Evolutionary conservation across 2,113 vertebrate genomes (phyloP).

Genomic region (Corythornis cristatus): DNA sequence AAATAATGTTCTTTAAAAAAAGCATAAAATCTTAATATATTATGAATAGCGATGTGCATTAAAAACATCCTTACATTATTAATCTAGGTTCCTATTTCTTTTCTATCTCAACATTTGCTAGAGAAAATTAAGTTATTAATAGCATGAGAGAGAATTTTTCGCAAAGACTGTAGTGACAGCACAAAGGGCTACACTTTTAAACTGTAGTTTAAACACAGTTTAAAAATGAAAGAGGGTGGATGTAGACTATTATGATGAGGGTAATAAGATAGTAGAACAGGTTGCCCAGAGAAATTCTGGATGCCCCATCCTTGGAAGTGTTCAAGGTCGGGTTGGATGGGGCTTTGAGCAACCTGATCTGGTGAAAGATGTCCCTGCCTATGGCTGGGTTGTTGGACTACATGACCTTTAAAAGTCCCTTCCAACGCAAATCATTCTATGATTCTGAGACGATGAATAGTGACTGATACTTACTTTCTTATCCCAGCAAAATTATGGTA

Average conservation of each 20-base stretch:
- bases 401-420: not conserved
- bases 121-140: not conserved
- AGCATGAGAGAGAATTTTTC: not conserved
- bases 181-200: not conserved
- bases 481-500: not conserved
- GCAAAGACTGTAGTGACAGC: not conserved
- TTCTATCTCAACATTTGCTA: not conserved
- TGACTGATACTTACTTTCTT: not conserved
- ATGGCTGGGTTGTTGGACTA: not conserved
- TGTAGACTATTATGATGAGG: no score
- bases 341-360: not conserved
- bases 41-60: not conserved
- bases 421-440: not conserved
- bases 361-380: not conserved
- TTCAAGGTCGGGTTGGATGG: not conserved
- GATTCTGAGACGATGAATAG: not conserved
- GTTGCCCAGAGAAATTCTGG: no score
- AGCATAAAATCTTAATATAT: not conserved
- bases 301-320: not conserved
- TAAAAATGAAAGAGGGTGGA: not conserved
- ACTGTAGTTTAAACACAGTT: no score
- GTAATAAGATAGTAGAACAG: no score
- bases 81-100: not conserved
- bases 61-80: not conserved
- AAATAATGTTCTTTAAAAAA: not conserved